Evolutionary conservation across 2,113 vertebrate genomes (phyloP).

Genomic region (Callionymus lyra): DNA sequence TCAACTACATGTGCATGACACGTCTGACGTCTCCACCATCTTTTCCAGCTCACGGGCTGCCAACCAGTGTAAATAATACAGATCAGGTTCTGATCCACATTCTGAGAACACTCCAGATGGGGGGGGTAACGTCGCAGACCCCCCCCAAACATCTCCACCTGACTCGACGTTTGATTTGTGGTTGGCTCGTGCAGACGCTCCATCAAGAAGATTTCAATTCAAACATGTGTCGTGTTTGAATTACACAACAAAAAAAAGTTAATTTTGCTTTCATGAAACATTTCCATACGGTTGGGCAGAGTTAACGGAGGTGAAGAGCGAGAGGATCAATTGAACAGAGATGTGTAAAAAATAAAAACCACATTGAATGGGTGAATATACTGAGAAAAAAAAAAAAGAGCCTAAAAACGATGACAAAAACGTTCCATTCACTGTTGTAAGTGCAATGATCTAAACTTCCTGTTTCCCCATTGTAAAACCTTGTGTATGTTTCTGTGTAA

Average conservation of each 20-base stretch:
- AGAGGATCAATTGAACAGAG: constrained; percentile 23
- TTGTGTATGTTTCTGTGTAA: constrained; percentile 90
- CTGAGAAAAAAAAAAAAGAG: constrained; percentile 48
- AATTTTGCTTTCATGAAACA: constrained; percentile 57
- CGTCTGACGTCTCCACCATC: constrained; percentile 10
- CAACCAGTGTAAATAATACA: constrained; percentile 78
- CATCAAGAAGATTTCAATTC: constrained; percentile 13
- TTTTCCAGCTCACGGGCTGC: constrained; percentile 36
- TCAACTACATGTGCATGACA: constrained; percentile 53
- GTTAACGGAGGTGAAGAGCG: constrained; percentile 16
- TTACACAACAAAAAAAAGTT: constrained; percentile 33
- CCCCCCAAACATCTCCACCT: constrained; percentile 3
- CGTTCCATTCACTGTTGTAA: constrained; percentile 80
- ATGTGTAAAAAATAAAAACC: constrained; percentile 36
- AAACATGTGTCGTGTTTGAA: constrained; percentile 72
- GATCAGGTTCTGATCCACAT: constrained; percentile 54
- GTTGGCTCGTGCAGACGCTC: constrained; percentile 54
- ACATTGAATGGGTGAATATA: constrained; percentile 33
- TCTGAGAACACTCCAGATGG: too few species aligned
- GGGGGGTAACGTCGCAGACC: too few species aligned
- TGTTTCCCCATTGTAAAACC: constrained; percentile 84
- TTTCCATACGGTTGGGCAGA: constrained; percentile 19
- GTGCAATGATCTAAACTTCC: constrained; percentile 84
- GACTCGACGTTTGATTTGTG: constrained; percentile 42
- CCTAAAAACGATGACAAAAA: constrained; percentile 57